phyloP scores from a whole-genome alignment of 1,140 invertebrate genomes.

The Helicoverpa armigera region DNA sequence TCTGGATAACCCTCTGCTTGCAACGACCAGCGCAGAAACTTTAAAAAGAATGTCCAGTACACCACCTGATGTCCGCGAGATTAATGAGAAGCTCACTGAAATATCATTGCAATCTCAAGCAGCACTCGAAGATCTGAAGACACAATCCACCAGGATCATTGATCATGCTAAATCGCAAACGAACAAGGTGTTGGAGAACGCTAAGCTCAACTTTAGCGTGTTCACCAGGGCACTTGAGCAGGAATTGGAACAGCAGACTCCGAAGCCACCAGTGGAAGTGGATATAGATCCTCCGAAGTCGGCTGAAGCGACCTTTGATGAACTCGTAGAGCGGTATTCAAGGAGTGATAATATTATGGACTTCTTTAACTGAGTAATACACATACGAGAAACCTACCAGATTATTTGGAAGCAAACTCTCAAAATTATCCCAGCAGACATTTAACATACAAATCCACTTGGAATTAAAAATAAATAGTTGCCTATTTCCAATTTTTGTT shows the following conservation, averaged over 20 bases:
- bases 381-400: neutral
- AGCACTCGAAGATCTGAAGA: neutral
- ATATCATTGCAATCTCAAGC: conserved; percentile 15
- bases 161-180: conserved; percentile 9
- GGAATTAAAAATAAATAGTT: too few species aligned
- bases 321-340: neutral
- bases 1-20: too few species aligned
- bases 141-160: conserved; percentile 1
- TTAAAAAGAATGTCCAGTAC: too few species aligned
- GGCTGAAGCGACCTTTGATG: neutral
- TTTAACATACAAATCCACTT: too few species aligned
- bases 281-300: neutral
- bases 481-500: too few species aligned
- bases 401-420: too few species aligned
- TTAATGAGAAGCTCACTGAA: conserved; percentile 44
- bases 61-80: conserved; percentile 33
- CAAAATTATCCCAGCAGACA: too few species aligned
- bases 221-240: conserved; percentile 31
- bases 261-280: too few species aligned
- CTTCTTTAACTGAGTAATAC: neutral
- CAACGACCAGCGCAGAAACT: too few species aligned
- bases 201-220: conserved; percentile 41
- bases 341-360: neutral
- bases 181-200: conserved; percentile 34
- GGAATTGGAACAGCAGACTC: neutral